A percentile compares a stretch with the other conserved stretches of the same genome.
These are phyloP conservation scores for Eumerus sabulonum DNA, from an alignment of 2,888 invertebrate species.

Conservation along the genomic window DNA sequence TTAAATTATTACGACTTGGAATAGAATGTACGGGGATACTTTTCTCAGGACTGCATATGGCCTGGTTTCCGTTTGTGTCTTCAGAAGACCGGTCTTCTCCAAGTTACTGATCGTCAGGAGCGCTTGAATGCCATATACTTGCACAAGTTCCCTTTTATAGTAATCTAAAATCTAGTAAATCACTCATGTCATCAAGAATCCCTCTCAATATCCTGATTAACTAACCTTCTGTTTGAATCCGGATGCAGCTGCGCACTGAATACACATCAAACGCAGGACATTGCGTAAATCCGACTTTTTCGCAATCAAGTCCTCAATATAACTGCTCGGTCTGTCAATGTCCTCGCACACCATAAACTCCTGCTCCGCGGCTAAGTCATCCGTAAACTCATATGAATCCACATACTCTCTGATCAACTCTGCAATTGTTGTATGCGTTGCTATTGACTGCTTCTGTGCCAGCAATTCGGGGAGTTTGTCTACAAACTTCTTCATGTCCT, in stretches of 20 bases:
- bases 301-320: slow-evolving; percentile 95
- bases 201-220: neutral
- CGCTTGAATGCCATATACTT: slow-evolving; percentile 93
- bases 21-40: slow-evolving; percentile 77
- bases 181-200: neutral
- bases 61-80: slow-evolving; percentile 85
- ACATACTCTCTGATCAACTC: slow-evolving; percentile 93
- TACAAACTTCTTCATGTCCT: slow-evolving; percentile 96
- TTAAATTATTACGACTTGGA: neutral
- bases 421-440: slow-evolving; percentile 94
- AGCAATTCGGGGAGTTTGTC: slow-evolving; percentile 92
- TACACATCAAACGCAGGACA: slow-evolving; percentile 92
- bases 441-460: slow-evolving; percentile 91
- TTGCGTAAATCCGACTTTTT: slow-evolving; percentile 89
- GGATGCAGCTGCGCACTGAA: slow-evolving; percentile 95
- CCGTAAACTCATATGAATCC: slow-evolving; percentile 87
- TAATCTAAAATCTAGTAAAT: slow-evolving; percentile 80
- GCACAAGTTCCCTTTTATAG: slow-evolving; percentile 86
- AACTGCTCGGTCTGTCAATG: slow-evolving; percentile 91
- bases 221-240: slow-evolving; percentile 93
- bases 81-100: slow-evolving; percentile 91
- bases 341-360: slow-evolving; percentile 95
- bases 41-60: slow-evolving; percentile 89
- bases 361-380: slow-evolving; percentile 91
- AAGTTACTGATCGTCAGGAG: slow-evolving; percentile 90